A percentile compares a stretch with the other conserved stretches of the same genome.
phyloP scores from a whole-genome alignment of 1,140 invertebrate species.

The Drosophila ambigua region DNA sequence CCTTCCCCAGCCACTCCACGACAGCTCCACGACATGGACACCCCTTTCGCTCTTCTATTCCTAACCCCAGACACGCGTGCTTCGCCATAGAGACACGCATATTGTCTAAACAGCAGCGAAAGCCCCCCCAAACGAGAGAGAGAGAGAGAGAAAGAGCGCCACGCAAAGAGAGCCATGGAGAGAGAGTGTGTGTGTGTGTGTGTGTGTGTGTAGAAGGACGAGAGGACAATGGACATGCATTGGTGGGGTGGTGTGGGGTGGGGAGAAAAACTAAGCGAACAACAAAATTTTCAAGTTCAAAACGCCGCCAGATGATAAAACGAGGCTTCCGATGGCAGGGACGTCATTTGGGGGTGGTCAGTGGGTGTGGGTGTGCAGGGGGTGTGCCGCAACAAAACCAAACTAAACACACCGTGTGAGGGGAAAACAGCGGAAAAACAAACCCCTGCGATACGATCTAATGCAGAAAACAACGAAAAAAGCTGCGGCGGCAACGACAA shows the following conservation, averaged over 20 bases:
- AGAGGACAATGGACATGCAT: slow-evolving; percentile 13
- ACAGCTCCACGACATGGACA: neutral
- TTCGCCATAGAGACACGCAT: slow-evolving; percentile 52
- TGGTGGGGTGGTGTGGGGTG: slow-evolving; percentile 1
- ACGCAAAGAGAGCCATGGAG: slow-evolving; percentile 15
- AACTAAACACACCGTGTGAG: slow-evolving; percentile 12
- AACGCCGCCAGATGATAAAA: slow-evolving; percentile 65
- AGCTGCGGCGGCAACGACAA: slow-evolving; percentile 25
- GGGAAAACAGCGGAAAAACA: slow-evolving; percentile 18
- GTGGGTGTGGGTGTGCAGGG: neutral
- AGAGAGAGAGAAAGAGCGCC: slow-evolving; percentile 22
- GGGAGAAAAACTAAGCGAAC: slow-evolving; percentile 53
- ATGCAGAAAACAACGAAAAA: slow-evolving; percentile 38
- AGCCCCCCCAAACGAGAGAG: slow-evolving; percentile 22
- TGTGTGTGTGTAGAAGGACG: slow-evolving; percentile 8
- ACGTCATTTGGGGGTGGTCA: neutral
- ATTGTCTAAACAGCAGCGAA: slow-evolving; percentile 61
- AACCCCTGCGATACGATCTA: slow-evolving; percentile 52
- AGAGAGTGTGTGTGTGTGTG: slow-evolving; percentile 7
- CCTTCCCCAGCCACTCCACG: neutral
- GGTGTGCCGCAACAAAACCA: slow-evolving; percentile 22
- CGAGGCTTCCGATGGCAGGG: neutral
- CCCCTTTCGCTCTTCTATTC: slow-evolving; percentile 11
- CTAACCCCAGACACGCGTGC: slow-evolving; percentile 53
- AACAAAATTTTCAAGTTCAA: slow-evolving; percentile 82